Evolutionary conservation across 2,113 vertebrate genomes (phyloP).

Genomic region (Lutjanus erythropterus): DNA sequence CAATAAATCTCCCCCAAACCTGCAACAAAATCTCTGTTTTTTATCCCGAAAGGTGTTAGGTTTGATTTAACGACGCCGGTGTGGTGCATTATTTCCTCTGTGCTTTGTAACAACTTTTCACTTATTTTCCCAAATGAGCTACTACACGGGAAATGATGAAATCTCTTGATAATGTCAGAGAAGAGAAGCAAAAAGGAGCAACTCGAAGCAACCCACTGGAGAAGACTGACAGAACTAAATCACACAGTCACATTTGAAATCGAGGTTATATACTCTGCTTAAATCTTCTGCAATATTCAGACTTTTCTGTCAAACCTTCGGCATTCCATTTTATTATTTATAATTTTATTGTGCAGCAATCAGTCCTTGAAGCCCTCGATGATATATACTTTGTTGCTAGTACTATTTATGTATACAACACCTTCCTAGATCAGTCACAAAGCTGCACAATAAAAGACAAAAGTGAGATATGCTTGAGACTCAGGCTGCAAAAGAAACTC

Average conservation of each 20-base stretch:
- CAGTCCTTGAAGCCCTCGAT: not conserved
- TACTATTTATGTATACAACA: not conserved
- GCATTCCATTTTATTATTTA: not conserved
- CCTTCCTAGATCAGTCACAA: not conserved
- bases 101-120: conserved; percentile 44
- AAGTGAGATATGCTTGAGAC: not conserved
- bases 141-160: conserved; percentile 49
- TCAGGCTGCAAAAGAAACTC: not conserved
- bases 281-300: conserved; percentile 4
- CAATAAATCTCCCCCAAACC: conserved; percentile 58
- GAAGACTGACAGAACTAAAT: conserved; percentile 18
- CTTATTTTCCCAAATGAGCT: conserved; percentile 53
- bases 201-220: conserved; percentile 17
- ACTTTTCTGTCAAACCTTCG: not conserved
- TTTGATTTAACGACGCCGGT: conserved; percentile 49
- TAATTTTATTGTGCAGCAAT: not conserved
- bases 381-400: not conserved
- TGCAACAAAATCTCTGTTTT: conserved; percentile 37
- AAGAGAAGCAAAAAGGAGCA: conserved; percentile 3
- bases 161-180: conserved; percentile 46
- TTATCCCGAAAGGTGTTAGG: conserved; percentile 26
- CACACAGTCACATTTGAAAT: not conserved
- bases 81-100: conserved; percentile 38
- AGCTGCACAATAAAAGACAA: not conserved
- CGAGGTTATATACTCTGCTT: not conserved